These are phyloP conservation scores for Conopomorpha cramerella DNA, from an alignment of 1,140 invertebrate genomes.

Conservation along the genomic window DNA sequence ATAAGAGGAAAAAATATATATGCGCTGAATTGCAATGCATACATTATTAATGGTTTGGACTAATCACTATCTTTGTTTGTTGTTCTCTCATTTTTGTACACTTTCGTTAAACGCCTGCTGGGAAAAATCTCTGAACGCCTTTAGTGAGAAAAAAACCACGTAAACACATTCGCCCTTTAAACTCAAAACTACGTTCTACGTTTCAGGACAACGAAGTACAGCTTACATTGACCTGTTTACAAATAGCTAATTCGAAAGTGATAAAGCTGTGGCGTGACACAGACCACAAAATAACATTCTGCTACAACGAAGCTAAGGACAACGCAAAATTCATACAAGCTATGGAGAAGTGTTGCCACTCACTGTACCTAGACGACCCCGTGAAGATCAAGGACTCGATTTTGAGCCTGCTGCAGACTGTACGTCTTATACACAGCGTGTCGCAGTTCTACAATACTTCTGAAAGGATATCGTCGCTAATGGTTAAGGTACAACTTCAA, in stretches of 20 bases:
- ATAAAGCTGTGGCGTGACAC: conserved; percentile 87
- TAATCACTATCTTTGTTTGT: too few relatives aligned
- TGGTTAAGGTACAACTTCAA: conserved; percentile 95
- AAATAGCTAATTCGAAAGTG: conserved; percentile 79
- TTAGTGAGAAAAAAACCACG: too few relatives aligned
- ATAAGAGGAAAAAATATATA: too few relatives aligned
- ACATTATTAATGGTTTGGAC: too few relatives aligned
- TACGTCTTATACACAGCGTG: conserved; percentile 88
- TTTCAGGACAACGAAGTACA: conserved; percentile 70
- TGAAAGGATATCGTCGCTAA: conserved; percentile 90
- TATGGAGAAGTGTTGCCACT: conserved; percentile 93
- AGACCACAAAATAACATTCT: conserved; percentile 86
- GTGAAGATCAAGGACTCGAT: conserved; percentile 84
- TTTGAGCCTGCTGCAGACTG: conserved; percentile 81
- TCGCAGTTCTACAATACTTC: conserved; percentile 96
- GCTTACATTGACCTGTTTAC: conserved; percentile 78
- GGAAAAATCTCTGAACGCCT: too few relatives aligned
- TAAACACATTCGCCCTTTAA: too few relatives aligned
- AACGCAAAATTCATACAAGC: conserved; percentile 96
- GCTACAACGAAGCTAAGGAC: conserved; percentile 93
- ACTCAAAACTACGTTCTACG: too few relatives aligned
- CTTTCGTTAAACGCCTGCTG: too few relatives aligned
- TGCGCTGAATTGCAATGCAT: too few relatives aligned
- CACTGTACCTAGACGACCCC: conserved; percentile 89
- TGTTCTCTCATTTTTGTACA: too few relatives aligned